phyloP scores from a whole-genome alignment of 2,797 vertebrate genomes.

The Intellagama lesueurii region DNA sequence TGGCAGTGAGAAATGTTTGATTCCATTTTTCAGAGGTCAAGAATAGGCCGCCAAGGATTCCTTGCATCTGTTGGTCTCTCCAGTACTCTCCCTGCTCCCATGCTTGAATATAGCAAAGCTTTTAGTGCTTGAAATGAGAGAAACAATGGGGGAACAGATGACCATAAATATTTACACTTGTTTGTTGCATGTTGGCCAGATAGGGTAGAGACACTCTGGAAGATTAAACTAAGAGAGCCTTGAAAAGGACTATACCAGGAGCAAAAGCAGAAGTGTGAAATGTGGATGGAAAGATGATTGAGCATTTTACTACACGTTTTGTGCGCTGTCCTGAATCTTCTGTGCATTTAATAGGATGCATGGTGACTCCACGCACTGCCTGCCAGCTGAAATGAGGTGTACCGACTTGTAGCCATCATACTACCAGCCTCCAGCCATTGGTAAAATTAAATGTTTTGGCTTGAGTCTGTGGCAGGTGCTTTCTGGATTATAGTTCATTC shows the following conservation, averaged over 20 bases:
- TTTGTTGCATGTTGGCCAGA: background rate
- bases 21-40: background rate
- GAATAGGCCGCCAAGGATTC: background rate
- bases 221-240: background rate
- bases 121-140: background rate
- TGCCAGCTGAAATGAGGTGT: background rate
- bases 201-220: background rate
- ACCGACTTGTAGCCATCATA: background rate
- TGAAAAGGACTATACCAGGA: background rate
- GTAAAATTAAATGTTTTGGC: slow-evolving; percentile 29
- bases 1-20: background rate
- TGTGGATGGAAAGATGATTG: background rate
- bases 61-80: background rate
- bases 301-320: background rate
- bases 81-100: background rate
- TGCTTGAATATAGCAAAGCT: background rate
- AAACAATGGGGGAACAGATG: background rate
- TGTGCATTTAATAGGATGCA: background rate
- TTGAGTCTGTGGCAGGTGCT: slow-evolving; percentile 20
- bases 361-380: background rate
- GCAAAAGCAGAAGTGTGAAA: background rate
- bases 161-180: background rate
- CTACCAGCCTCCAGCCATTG: background rate
- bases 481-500: background rate
- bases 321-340: background rate